Percentiles rank a stretch among this genome's conserved stretches.
Conservation (phyloP, 2,113 vertebrate species). For the Delphinus delphis region DNA sequence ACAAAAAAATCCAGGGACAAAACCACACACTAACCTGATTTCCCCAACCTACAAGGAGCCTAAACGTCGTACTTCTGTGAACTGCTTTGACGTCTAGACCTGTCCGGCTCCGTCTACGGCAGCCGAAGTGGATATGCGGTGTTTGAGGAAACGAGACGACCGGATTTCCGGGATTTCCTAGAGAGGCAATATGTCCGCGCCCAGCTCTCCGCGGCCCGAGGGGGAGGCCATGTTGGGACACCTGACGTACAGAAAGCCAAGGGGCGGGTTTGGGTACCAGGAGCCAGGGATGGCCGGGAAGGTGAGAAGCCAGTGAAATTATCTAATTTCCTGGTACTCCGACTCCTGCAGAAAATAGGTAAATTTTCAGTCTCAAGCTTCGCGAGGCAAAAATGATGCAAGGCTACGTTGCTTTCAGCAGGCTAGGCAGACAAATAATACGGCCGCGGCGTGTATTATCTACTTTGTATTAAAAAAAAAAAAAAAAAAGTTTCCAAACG, state of each 20-base stretch:
- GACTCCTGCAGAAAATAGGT: neutral
- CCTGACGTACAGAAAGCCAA: neutral
- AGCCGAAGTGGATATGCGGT: neutral
- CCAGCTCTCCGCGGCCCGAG: rapidly evolving
- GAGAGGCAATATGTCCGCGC: neutral
- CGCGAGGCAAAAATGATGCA: neutral
- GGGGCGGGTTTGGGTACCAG: rapidly evolving
- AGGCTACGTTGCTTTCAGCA: neutral
- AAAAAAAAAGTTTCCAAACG: neutral
- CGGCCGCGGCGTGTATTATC: rapidly evolving
- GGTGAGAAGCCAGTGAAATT: neutral
- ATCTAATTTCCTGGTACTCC: neutral
- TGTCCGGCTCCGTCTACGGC: neutral
- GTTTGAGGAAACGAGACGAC: rapidly evolving
- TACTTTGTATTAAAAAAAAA: neutral
- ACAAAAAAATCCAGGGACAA: neutral
- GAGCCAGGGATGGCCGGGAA: rapidly evolving
- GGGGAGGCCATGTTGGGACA: neutral
- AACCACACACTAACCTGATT: neutral
- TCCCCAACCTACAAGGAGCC: rapidly evolving
- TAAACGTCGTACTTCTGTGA: neutral
- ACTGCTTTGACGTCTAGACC: rapidly evolving
- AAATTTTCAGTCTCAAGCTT: neutral
- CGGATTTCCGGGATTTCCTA: neutral
- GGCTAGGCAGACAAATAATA: neutral